Conservation (phyloP, 2,888 invertebrate species). For the Chrysolina oricalcia region DNA sequence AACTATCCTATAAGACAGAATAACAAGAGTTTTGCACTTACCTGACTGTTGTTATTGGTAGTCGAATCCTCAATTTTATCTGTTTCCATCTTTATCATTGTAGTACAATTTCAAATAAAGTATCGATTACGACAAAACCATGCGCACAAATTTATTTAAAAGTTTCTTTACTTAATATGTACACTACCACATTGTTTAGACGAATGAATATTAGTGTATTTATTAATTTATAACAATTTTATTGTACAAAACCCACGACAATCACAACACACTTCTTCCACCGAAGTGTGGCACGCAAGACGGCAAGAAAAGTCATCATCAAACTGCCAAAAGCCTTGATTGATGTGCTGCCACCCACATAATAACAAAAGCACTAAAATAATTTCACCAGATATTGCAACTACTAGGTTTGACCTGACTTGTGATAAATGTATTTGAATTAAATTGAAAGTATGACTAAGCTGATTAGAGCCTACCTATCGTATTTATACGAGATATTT, state of each 20-base stretch:
- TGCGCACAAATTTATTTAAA: slow-evolving; percentile 49
- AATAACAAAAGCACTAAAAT: slow-evolving; percentile 37
- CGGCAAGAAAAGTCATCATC: slow-evolving; percentile 49
- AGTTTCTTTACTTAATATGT: slow-evolving; percentile 39
- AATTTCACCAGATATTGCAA: neutral
- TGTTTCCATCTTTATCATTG: slow-evolving; percentile 92
- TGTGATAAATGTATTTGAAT: no score
- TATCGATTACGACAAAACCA: slow-evolving; percentile 52
- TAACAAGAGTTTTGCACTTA: slow-evolving; percentile 62
- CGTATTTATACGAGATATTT: no score
- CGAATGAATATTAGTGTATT: slow-evolving; percentile 42
- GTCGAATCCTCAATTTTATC: slow-evolving; percentile 90
- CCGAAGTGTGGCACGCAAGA: slow-evolving; percentile 53
- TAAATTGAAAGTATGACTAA: no score
- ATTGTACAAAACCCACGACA: slow-evolving; percentile 46
- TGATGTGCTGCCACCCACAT: slow-evolving; percentile 36
- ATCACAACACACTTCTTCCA: slow-evolving; percentile 50
- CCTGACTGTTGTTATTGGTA: slow-evolving; percentile 77
- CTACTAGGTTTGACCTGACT: neutral
- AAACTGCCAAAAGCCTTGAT: slow-evolving; percentile 50
- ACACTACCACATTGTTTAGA: slow-evolving; percentile 50
- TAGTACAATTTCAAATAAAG: slow-evolving; percentile 51
- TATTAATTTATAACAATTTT: slow-evolving; percentile 40
- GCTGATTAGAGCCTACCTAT: no score
- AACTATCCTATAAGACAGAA: neutral